Percentiles rank a stretch among this genome's conserved stretches.
These are phyloP conservation scores for Corbicula japonica DNA, from an alignment of 2,888 invertebrate genomes.

Conservation along the genomic window DNA sequence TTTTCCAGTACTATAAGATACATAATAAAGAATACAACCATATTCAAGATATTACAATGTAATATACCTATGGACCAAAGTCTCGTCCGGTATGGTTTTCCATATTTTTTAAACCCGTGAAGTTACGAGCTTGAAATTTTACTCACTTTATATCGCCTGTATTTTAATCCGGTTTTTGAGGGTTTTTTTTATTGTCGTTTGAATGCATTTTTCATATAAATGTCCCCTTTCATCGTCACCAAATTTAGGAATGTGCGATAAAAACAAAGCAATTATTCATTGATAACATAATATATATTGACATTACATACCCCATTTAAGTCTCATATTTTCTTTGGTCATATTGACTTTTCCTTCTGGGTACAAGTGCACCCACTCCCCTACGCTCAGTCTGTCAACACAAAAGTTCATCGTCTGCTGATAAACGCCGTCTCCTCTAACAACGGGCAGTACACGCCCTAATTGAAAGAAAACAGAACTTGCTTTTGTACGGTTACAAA, in stretches of 20 bases:
- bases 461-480: conserved; percentile 96
- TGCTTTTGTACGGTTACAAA: conserved; percentile 95
- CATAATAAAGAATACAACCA: too few relatives aligned
- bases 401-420: conserved; percentile 97
- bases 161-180: background rate
- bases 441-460: conserved; percentile 97
- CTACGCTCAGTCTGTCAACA: conserved; percentile 93
- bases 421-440: conserved; percentile 93
- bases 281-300: too few relatives aligned
- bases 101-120: too few relatives aligned
- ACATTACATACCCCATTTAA: conserved; percentile 93
- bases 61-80: too few relatives aligned
- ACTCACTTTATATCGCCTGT: background rate
- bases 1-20: too few relatives aligned
- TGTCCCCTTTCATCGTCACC: background rate
- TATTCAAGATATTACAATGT: too few relatives aligned
- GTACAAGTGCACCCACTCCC: conserved; percentile 97
- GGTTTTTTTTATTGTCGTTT: background rate
- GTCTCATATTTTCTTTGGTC: conserved; percentile 91
- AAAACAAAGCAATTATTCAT: background rate
- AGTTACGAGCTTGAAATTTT: background rate
- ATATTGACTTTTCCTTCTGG: conserved; percentile 98
- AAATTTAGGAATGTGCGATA: background rate
- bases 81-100: too few relatives aligned
- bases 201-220: background rate